Evolutionary conservation across 2,113 vertebrate species (phyloP).

Genomic region (Lophotis ruficrista): DNA sequence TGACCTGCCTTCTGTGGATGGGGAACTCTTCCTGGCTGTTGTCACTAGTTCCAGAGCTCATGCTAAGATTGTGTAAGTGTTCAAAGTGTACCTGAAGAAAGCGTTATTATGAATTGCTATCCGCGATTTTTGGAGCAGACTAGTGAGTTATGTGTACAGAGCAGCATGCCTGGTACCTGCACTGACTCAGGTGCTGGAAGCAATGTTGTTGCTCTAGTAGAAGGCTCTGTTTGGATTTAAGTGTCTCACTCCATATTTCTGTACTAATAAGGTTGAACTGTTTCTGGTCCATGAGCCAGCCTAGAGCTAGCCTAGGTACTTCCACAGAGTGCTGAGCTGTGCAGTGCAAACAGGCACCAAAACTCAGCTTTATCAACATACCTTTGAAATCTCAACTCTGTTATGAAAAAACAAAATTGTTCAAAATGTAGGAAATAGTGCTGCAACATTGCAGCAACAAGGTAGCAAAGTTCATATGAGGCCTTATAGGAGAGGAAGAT

Average conservation of each 20-base stretch:
- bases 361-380: neutral
- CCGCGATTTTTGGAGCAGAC: neutral
- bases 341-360: fast-evolving
- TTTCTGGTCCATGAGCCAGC: neutral
- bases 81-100: neutral
- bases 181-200: neutral
- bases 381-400: neutral
- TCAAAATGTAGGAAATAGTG: neutral
- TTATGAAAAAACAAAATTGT: neutral
- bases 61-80: conserved; percentile 84
- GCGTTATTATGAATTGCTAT: neutral
- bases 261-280: neutral
- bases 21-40: conserved; percentile 84
- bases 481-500: neutral
- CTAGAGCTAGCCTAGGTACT: neutral
- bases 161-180: neutral
- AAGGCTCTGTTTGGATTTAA: neutral
- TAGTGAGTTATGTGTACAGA: neutral
- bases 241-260: neutral
- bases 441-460: neutral
- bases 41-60: conserved; percentile 88
- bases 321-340: neutral
- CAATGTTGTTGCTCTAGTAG: neutral
- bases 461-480: neutral
- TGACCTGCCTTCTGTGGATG: conserved; percentile 82